Evolutionary conservation across 2,888 invertebrate genomes (phyloP).

Genomic region (Athrips mouffetella): DNA sequence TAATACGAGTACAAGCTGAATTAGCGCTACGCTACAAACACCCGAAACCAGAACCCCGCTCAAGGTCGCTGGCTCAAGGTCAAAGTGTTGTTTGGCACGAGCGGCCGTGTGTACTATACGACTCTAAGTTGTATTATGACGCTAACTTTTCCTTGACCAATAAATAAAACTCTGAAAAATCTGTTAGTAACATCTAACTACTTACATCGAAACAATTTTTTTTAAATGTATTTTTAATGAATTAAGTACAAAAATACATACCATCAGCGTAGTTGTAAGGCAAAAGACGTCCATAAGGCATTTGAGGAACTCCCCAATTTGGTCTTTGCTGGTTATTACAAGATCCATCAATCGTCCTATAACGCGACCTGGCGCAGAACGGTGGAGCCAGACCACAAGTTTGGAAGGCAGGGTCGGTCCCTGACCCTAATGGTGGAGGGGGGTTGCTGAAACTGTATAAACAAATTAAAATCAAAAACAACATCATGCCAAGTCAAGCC

Average conservation of each 20-base stretch:
- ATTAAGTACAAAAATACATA: slow-evolving; percentile 44
- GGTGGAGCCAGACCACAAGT: slow-evolving; percentile 72
- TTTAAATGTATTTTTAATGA: neutral
- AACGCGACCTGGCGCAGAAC: slow-evolving; percentile 77
- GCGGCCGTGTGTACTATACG: too few relatives aligned
- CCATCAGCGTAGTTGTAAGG: slow-evolving; percentile 84
- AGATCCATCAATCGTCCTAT: slow-evolving; percentile 90
- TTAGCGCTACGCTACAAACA: too few relatives aligned
- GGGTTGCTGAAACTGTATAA: slow-evolving; percentile 62
- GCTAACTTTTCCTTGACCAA: too few relatives aligned
- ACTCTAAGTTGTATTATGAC: too few relatives aligned
- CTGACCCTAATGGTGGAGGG: slow-evolving; percentile 59
- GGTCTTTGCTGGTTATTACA: slow-evolving; percentile 95
- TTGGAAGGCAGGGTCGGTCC: slow-evolving; percentile 58
- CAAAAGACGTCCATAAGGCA: slow-evolving; percentile 81
- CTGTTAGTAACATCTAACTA: too few relatives aligned
- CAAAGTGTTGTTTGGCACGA: too few relatives aligned
- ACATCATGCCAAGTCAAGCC: too few relatives aligned
- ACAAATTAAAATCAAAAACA: neutral
- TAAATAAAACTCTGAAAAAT: too few relatives aligned
- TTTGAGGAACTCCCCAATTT: slow-evolving; percentile 87
- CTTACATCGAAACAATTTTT: too few relatives aligned
- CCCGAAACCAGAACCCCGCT: too few relatives aligned
- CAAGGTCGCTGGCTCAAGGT: too few relatives aligned
- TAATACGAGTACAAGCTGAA: too few relatives aligned